phyloP scores from a whole-genome alignment of 2,797 vertebrate genomes.

The Syndactyla subalaris region DNA sequence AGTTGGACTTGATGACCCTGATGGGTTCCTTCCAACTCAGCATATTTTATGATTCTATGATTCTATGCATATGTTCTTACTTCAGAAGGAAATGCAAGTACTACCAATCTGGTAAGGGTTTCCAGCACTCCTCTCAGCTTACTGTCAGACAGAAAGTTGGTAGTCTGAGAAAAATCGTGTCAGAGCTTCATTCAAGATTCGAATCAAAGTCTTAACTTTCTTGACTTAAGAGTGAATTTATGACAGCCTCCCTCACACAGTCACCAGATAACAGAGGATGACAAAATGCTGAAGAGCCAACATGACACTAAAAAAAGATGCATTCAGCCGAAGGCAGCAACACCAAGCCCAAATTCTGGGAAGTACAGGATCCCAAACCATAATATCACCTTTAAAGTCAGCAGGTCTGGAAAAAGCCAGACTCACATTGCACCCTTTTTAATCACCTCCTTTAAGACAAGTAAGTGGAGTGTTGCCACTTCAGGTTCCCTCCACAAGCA shows the following conservation, averaged over 20 bases:
- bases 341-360: neutral
- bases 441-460: neutral
- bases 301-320: neutral
- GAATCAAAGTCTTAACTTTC: neutral
- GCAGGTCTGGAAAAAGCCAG: neutral
- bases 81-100: neutral
- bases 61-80: neutral
- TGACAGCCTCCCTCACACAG: neutral
- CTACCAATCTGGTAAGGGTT: neutral
- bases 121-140: neutral
- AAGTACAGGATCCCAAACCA: neutral
- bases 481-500: neutral
- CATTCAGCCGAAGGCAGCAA: neutral
- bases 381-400: neutral
- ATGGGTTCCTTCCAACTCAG: neutral
- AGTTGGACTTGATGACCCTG: neutral
- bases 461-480: neutral
- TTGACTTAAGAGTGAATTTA: neutral
- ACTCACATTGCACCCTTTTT: neutral
- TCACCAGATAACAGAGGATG: neutral
- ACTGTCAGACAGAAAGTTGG: neutral
- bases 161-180: neutral
- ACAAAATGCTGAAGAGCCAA: neutral
- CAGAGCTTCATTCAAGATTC: neutral
- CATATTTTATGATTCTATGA: neutral